Percentiles rank a stretch among this genome's conserved stretches.
phyloP scores from a whole-genome alignment of 2,113 vertebrate species.

The Oncorhynchus masou region DNA sequence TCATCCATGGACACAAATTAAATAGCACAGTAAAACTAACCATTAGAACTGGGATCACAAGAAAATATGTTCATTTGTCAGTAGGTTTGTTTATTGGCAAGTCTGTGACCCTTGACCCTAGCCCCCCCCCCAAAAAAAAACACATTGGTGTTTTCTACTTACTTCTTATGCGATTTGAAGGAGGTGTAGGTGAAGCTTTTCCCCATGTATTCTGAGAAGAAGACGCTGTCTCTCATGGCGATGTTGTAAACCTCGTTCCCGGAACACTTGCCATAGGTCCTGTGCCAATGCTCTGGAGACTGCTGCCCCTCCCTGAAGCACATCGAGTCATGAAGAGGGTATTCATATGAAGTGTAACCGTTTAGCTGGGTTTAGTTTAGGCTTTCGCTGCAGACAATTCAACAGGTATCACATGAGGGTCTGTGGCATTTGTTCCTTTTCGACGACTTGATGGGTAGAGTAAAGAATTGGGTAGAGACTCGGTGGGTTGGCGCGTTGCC shows the following conservation, averaged over 20 bases:
- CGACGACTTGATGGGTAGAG: too few species aligned
- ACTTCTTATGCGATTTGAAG: constrained; percentile 98
- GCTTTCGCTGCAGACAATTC: background rate
- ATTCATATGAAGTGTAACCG: background rate
- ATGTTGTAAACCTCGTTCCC: constrained; percentile 98
- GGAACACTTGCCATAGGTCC: constrained; percentile 93
- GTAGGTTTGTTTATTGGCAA: too few species aligned
- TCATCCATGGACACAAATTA: too few species aligned
- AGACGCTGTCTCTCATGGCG: constrained; percentile 89
- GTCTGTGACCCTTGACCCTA: background rate
- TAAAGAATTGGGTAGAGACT: too few species aligned
- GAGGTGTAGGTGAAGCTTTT: constrained; percentile 97
- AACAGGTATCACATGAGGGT: background rate
- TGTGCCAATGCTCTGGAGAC: constrained; percentile 94
- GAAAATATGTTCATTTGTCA: too few species aligned
- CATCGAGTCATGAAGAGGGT: background rate
- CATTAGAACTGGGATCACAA: too few species aligned
- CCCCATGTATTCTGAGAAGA: constrained; percentile 93
- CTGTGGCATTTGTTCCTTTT: too few species aligned
- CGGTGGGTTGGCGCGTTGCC: background rate
- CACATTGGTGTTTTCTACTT: constrained; percentile 47
- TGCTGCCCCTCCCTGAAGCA: constrained; percentile 87
- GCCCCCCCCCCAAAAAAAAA: background rate
- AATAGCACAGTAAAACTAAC: too few species aligned
- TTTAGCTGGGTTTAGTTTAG: background rate